These are phyloP conservation scores for Lethenteron reissneri DNA, from an alignment of 2,113 vertebrate genomes.

Conservation along the genomic window DNA sequence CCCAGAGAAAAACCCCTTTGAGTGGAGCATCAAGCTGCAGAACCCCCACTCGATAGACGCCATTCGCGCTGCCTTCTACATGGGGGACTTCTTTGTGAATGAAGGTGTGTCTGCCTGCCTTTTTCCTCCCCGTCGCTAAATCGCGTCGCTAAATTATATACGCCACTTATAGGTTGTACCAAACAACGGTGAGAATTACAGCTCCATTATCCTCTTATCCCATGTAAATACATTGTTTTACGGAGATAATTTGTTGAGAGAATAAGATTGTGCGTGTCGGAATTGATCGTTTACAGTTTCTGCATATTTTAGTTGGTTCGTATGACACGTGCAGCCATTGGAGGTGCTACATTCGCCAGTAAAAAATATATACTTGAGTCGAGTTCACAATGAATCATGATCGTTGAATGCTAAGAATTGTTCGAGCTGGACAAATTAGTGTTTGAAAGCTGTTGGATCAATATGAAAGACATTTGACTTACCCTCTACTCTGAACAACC, in stretches of 20 bases:
- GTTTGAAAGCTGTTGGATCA: no score
- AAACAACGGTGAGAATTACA: constrained; percentile 1
- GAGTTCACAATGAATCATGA: no score
- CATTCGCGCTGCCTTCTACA: constrained; percentile 21
- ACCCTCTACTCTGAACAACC: no score
- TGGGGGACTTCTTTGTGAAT: constrained; percentile 30
- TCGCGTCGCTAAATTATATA: neutral
- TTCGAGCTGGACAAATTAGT: no score
- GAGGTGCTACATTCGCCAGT: no score
- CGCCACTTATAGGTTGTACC: neutral
- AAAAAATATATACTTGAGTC: no score
- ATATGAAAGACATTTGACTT: no score
- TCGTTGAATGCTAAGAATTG: no score
- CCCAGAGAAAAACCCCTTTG: constrained; percentile 37
- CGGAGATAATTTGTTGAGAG: neutral
- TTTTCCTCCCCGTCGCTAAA: neutral
- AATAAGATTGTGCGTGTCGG: no score
- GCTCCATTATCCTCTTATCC: neutral
- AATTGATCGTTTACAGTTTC: no score
- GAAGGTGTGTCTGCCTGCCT: constrained; percentile 23
- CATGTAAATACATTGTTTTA: neutral
- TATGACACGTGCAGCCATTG: no score
- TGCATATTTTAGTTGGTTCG: no score
- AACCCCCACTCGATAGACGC: constrained; percentile 31
- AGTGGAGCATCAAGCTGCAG: constrained; percentile 21